Base-by-base conservation (phyloP, 2,888 invertebrate species). In the Sminthurides aquaticus region DNA sequence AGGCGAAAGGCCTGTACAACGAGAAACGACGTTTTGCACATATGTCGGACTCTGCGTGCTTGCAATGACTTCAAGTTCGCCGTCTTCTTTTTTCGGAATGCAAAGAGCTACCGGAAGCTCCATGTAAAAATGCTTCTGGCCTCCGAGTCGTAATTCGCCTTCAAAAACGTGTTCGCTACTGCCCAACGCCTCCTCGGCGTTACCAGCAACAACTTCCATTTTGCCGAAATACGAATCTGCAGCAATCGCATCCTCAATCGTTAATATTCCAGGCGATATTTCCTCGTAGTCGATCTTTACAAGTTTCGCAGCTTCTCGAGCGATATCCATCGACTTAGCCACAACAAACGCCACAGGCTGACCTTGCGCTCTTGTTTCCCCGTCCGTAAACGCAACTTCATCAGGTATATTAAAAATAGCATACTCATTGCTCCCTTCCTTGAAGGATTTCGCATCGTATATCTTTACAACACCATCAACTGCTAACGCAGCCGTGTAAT, bases 111-210 rank as follows among this genome's bases (percentile, higher is more conserved):
- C 77, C 20, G 81, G 78, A 0, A 96, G 92, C 79, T 98, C 98
- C 74, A 98, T 81, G 79, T 97, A 98, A 79, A 98, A 96, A 78
- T 98, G 97, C 77, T 97, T 96, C 79, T 98, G 96, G 0, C 91
- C 92, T 18, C 93, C 93, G 76, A 90, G 87, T 65, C 87, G 82
- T 43, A 86, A 81, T 71, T 89, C 85, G 0, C 92, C 89, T 49
- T 79, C 79, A 3, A 86, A 75, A 11, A 81, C 91, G 5, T 11
- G 22, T 79, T 90, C 87, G 34, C 92, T 77, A n/a, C 89, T 79
- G 76, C 88, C 84, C 72, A 95, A 87, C 0, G 83, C 87, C 61
- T 80, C 77, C 3, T 86, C 85, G 1, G 87, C 81, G 76, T 67
- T 67, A n/a, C 61, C 62, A 5, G 65, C 15, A 43, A 54, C 62